A percentile compares a stretch with the other conserved stretches of the same genome.
Evolutionary conservation across 2,113 vertebrate species (phyloP).

Genomic region (Martes martes): DNA sequence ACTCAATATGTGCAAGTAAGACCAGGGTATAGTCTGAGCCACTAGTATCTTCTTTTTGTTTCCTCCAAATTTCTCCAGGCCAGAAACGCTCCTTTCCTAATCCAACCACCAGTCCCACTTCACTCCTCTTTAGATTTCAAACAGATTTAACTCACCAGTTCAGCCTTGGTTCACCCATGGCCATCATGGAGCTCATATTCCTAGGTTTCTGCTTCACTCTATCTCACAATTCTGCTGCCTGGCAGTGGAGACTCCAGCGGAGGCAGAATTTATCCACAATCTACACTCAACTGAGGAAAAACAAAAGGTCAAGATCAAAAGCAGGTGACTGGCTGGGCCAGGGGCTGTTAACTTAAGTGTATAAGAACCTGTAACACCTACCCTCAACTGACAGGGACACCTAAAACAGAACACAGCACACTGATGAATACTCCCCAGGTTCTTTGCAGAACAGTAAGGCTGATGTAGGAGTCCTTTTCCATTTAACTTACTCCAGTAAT

Average conservation of each 20-base stretch:
- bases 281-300: slow-evolving; percentile 25
- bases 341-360: not conserved
- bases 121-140: not conserved
- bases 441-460: not conserved
- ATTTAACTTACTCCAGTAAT: not conserved
- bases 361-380: not conserved
- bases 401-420: not conserved
- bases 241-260: not conserved
- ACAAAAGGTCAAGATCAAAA: slow-evolving; percentile 21
- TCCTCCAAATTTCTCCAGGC: not conserved
- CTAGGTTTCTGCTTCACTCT: slow-evolving; percentile 10
- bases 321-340: not conserved
- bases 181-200: slow-evolving; percentile 48
- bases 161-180: slow-evolving; percentile 59
- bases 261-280: not conserved
- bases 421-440: not conserved
- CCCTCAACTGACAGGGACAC: not conserved
- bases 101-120: not conserved
- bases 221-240: not conserved
- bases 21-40: not conserved
- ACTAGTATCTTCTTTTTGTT: not conserved
- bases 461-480: not conserved
- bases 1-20: not conserved
- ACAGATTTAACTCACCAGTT: slow-evolving; percentile 65
- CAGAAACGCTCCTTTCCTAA: not conserved